Conservation (phyloP, 2,113 vertebrate species). For the Natator depressus region DNA sequence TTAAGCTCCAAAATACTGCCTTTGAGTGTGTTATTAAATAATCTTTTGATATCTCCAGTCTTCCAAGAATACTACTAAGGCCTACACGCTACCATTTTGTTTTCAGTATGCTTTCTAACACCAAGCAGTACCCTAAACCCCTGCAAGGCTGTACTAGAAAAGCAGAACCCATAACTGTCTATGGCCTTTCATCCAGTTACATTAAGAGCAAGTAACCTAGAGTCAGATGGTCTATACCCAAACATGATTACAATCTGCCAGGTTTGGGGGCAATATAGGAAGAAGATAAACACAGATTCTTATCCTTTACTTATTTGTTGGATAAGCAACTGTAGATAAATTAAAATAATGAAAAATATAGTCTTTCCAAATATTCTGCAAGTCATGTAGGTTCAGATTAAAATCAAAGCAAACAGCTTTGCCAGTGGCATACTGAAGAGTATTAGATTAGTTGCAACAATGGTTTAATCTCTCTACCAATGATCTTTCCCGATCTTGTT, state of each 20-base stretch:
- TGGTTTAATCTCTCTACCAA: slow-evolving; percentile 2
- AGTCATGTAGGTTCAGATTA: slow-evolving; percentile 3
- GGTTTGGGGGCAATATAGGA: neutral
- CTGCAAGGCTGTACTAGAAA: neutral
- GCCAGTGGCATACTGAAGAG: neutral
- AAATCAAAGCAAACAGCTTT: slow-evolving; percentile 34
- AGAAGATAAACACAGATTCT: neutral
- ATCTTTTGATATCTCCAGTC: neutral
- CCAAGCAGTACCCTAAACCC: neutral
- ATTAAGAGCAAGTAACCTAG: neutral
- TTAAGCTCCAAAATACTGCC: neutral
- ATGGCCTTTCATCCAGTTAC: neutral
- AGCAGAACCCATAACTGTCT: neutral
- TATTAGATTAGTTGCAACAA: neutral
- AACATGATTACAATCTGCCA: neutral
- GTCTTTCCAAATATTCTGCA: neutral
- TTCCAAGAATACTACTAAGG: neutral
- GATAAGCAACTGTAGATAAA: neutral
- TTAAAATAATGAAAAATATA: neutral
- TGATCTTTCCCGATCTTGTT: neutral
- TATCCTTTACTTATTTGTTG: neutral
- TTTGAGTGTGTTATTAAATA: neutral
- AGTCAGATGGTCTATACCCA: neutral
- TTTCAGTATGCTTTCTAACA: neutral
- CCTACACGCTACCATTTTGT: neutral